phyloP scores from a whole-genome alignment of 2,888 invertebrate genomes.

The Bugulina stolonifera region DNA sequence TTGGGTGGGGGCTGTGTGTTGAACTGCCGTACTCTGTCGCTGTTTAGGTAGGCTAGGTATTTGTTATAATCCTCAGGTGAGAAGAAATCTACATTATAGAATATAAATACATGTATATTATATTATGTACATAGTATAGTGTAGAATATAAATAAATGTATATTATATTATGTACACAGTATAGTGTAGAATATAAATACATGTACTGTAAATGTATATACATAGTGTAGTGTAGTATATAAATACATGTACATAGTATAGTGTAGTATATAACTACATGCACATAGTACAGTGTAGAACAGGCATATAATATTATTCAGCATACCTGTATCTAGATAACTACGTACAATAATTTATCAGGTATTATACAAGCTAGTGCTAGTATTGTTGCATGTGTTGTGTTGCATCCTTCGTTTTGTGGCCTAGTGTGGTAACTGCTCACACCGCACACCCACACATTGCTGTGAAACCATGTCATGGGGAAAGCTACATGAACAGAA shows the following conservation, averaged over 20 bases:
- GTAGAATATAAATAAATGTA: neutral
- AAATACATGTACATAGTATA: neutral
- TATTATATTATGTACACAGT: neutral
- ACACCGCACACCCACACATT: too few relatives aligned
- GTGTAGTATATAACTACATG: neutral
- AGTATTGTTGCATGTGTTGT: too few relatives aligned
- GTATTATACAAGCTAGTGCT: too few relatives aligned
- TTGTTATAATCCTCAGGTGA: constrained; percentile 19
- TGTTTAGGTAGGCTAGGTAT: constrained; percentile 8
- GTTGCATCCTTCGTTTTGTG: too few relatives aligned
- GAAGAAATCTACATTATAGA: constrained; percentile 19
- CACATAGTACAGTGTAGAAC: neutral
- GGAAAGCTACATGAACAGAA: too few relatives aligned
- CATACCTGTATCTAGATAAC: too few relatives aligned
- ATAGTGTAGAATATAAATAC: neutral
- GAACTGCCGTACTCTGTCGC: constrained; percentile 23
- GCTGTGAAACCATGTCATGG: too few relatives aligned
- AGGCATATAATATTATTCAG: neutral
- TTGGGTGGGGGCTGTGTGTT: neutral
- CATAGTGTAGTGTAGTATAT: neutral
- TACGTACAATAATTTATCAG: too few relatives aligned
- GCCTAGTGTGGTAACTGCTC: too few relatives aligned
- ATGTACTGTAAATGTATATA: neutral
- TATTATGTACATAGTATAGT: neutral
- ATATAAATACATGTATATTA: neutral